A percentile compares a stretch with the other conserved stretches of the same genome.
Conservation (phyloP, 2,113 vertebrate species). For the Scatophagus argus region DNA sequence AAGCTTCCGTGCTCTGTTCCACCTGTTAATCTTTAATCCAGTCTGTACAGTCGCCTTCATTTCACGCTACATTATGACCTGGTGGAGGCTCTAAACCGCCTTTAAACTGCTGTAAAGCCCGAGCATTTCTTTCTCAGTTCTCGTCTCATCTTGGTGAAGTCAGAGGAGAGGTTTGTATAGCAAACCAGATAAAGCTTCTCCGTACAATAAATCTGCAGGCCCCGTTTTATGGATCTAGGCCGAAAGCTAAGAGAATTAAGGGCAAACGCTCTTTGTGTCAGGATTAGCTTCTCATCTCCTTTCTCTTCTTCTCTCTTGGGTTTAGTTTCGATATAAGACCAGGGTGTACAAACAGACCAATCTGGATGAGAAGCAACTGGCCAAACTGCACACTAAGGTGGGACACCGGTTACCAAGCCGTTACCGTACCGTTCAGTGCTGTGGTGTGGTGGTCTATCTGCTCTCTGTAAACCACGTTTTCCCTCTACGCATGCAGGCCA, state of each 20-base stretch:
- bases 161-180: constrained; percentile 18
- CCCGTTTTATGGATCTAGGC: constrained; percentile 65
- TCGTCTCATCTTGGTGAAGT: constrained; percentile 22
- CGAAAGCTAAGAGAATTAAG: constrained; percentile 67
- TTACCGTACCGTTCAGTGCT: too few relatives aligned
- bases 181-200: constrained; percentile 35
- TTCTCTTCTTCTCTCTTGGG: constrained; percentile 28
- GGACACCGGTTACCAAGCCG: too few relatives aligned
- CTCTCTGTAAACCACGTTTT: background rate
- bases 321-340: constrained; percentile 97
- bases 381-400: constrained; percentile 98
- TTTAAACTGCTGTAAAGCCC: constrained; percentile 38
- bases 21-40: constrained; percentile 10
- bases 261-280: constrained; percentile 49
- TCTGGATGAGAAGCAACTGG: constrained; percentile 97
- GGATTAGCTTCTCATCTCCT: constrained; percentile 52
- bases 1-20: constrained; percentile 1
- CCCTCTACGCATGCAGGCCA: constrained; percentile 84
- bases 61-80: constrained; percentile 11
- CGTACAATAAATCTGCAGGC: constrained; percentile 51
- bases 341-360: constrained; percentile 97
- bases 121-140: constrained; percentile 3
- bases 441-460: too few relatives aligned
- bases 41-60: constrained; percentile 1
- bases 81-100: constrained; percentile 17